A percentile compares a stretch with the other conserved stretches of the same genome.
phyloP scores from a whole-genome alignment of 2,888 invertebrate species.

The Hermaeophaga mercurialis region DNA sequence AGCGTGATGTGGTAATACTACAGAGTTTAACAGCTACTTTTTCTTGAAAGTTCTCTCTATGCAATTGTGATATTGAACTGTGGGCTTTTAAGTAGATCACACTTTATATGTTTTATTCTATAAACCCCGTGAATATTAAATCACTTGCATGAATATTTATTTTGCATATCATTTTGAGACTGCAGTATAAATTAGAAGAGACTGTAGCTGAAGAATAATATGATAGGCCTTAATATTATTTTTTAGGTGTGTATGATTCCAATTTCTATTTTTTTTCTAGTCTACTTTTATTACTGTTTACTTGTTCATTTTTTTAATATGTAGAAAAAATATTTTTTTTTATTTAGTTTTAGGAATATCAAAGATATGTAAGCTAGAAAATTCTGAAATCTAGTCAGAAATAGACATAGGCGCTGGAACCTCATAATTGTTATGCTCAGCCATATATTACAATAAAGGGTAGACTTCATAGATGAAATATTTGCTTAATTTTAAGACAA shows the following conservation, averaged over 20 bases:
- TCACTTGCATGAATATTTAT: slow-evolving; percentile 3
- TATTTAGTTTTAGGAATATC: not conserved
- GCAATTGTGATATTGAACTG: too few relatives aligned
- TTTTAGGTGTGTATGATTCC: not conserved
- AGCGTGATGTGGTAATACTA: too few relatives aligned
- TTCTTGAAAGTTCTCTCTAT: too few relatives aligned
- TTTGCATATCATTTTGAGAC: slow-evolving; percentile 20
- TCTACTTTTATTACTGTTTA: not conserved
- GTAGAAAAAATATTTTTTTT: not conserved
- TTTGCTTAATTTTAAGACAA: too few relatives aligned
- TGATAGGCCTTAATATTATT: slow-evolving; percentile 5
- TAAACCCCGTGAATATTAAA: not conserved
- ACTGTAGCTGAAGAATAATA: not conserved
- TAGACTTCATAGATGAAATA: too few relatives aligned
- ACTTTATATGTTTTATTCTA: too few relatives aligned
- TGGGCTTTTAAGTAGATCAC: too few relatives aligned
- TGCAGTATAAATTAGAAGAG: slow-evolving; percentile 6
- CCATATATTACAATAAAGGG: too few relatives aligned
- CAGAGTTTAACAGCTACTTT: too few relatives aligned
- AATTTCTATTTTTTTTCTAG: not conserved
- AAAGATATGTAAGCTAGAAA: not conserved
- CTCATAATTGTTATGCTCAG: too few relatives aligned
- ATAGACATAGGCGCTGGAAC: too few relatives aligned
- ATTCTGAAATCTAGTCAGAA: too few relatives aligned
- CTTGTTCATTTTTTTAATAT: not conserved